Percentiles rank a stretch among this genome's conserved stretches.
Evolutionary conservation across 2,888 invertebrate species (phyloP).

Genomic region (Tetranychus truncatus): DNA sequence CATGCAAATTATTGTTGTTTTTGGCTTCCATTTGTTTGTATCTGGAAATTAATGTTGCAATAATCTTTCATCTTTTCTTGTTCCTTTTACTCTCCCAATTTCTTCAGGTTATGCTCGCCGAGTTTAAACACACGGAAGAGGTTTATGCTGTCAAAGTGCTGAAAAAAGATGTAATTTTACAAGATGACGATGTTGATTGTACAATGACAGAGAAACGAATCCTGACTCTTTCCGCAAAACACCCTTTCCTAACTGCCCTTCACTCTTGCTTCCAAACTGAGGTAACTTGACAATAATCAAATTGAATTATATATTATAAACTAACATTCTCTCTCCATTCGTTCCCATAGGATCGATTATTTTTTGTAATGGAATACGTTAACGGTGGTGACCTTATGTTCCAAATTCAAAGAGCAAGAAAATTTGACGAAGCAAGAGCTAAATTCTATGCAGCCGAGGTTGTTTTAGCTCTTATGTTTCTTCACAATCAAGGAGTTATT

Average conservation of each 20-base stretch:
- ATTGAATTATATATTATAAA: background rate
- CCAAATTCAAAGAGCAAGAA: conserved; percentile 92
- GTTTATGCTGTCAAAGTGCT: conserved; percentile 52
- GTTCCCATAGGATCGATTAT: conserved; percentile 53
- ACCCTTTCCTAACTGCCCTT: conserved; percentile 91
- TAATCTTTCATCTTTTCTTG: background rate
- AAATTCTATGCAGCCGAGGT: conserved; percentile 97
- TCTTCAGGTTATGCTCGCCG: conserved; percentile 76
- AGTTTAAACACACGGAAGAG: conserved; percentile 78
- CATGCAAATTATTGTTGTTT: too few species aligned
- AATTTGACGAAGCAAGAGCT: conserved; percentile 85
- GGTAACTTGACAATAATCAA: conserved; percentile 33
- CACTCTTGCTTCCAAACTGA: conserved; percentile 92
- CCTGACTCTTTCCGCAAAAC: conserved; percentile 83
- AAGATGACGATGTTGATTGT: conserved; percentile 97
- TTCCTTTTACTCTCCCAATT: background rate
- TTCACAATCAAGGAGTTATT: conserved; percentile 88
- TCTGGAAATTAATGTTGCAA: too few species aligned
- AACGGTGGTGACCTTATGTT: conserved; percentile 98
- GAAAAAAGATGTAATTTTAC: conserved; percentile 92
- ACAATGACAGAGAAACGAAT: conserved; percentile 97
- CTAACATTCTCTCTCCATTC: conserved; percentile 15
- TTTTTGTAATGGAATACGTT: conserved; percentile 99
- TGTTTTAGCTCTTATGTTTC: conserved; percentile 85
- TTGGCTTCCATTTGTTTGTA: too few species aligned